These are phyloP conservation scores for Hippoglossus stenolepis DNA, from an alignment of 2,113 vertebrate genomes.

Conservation along the genomic window DNA sequence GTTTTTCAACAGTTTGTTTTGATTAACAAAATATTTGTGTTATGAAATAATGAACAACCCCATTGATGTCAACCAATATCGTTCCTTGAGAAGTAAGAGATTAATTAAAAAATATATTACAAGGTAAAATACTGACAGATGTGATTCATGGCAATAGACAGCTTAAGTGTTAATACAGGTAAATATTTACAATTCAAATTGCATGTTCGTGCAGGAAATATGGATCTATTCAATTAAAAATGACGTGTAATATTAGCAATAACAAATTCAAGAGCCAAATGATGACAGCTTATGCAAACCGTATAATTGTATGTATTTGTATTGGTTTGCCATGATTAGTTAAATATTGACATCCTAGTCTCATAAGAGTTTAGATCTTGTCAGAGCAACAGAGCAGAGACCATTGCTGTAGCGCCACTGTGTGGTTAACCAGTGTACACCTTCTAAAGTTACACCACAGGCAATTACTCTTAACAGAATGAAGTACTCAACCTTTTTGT, in stretches of 20 bases:
- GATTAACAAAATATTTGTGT: not conserved
- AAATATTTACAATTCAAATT: constrained; percentile 11
- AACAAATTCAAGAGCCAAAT: not conserved
- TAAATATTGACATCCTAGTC: not conserved
- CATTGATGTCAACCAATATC: not conserved
- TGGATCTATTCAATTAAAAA: constrained; percentile 2
- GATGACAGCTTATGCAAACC: not conserved
- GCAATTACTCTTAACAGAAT: not conserved
- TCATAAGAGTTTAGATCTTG: too few relatives aligned
- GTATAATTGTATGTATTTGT: not conserved
- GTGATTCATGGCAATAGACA: not conserved
- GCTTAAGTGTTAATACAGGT: not conserved
- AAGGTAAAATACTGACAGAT: not conserved
- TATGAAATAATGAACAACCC: not conserved
- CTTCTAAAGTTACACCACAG: not conserved
- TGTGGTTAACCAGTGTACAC: constrained; percentile 35
- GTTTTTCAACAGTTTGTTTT: not conserved
- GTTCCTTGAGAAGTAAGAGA: too few relatives aligned
- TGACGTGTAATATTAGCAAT: not conserved
- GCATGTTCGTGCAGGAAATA: not conserved
- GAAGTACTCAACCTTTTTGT: not conserved
- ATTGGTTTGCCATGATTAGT: not conserved
- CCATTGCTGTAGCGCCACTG: constrained; percentile 30
- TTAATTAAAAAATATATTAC: not conserved
- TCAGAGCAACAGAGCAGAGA: not conserved